Conservation (phyloP, 2,113 vertebrate genomes). For the Scalopus aquaticus region DNA sequence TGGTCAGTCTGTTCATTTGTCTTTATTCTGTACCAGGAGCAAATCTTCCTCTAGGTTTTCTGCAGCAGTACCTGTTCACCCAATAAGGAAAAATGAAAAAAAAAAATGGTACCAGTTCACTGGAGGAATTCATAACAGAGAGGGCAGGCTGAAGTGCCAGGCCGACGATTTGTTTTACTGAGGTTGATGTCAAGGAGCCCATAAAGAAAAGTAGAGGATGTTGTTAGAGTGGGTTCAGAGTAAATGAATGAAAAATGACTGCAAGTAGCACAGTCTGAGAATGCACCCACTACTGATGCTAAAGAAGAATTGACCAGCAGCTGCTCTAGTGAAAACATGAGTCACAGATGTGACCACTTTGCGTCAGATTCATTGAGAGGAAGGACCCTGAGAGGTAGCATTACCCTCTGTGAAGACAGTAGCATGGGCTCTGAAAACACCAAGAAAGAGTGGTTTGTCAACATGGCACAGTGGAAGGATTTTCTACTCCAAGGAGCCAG, state of each 20-base stretch:
- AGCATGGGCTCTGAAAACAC: not conserved
- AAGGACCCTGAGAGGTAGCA: not conserved
- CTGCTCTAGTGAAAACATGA: conserved; percentile 18
- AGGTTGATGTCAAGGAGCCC: not conserved
- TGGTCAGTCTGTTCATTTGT: not conserved
- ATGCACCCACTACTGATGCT: not conserved
- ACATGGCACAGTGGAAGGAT: not conserved
- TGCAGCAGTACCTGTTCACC: not conserved
- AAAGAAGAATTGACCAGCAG: not conserved
- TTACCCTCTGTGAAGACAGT: not conserved
- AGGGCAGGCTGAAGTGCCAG: not conserved
- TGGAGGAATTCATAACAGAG: conserved; percentile 10
- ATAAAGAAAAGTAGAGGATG: conserved; percentile 20
- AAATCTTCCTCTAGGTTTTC: not conserved
- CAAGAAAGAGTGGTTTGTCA: not conserved
- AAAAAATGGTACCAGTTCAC: not conserved
- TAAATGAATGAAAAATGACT: conserved; percentile 38
- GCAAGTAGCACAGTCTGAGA: not conserved
- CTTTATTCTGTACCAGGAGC: not conserved
- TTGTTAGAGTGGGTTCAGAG: not conserved
- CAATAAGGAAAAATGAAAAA: not conserved
- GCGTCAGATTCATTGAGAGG: conserved; percentile 31
- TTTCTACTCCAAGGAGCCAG: not conserved
- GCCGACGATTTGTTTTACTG: not conserved
- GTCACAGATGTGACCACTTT: not conserved